phyloP scores from a whole-genome alignment of 2,888 invertebrate genomes.

The Apotomis capreana region DNA sequence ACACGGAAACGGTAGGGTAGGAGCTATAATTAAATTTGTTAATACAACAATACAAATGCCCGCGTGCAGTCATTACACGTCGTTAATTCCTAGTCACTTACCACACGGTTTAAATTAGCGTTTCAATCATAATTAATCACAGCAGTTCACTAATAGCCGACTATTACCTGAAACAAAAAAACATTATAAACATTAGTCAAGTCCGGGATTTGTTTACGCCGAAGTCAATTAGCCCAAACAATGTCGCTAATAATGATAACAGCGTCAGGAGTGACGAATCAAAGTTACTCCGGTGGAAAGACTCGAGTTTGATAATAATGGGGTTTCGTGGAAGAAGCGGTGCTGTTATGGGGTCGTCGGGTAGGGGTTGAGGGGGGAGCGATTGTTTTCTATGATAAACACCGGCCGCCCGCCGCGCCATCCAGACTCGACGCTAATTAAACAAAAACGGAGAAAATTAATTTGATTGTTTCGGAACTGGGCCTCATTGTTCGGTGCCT shows the following conservation, averaged over 20 bases:
- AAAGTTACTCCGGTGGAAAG: conserved; percentile 77
- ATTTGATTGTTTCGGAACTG: conserved; percentile 81
- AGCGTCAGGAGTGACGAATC: conserved; percentile 78
- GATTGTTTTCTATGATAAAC: conserved; percentile 83
- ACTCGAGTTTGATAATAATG: conserved; percentile 81
- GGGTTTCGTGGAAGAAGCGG: conserved; percentile 68
- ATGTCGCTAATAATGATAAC: conserved; percentile 78
- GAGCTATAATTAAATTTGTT: conserved; percentile 4
- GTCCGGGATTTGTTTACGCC: conserved; percentile 71
- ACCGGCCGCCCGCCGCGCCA: conserved; percentile 78
- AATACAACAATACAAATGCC: conserved; percentile 6
- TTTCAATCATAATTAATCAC: conserved; percentile 37
- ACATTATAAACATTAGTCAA: conserved; percentile 69
- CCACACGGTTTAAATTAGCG: conserved; percentile 22
- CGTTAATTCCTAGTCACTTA: conserved; percentile 22
- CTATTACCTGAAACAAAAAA: conserved; percentile 78
- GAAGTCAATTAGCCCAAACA: conserved; percentile 73
- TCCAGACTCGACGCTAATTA: conserved; percentile 81
- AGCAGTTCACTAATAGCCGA: conserved; percentile 21
- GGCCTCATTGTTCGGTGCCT: conserved; percentile 74
- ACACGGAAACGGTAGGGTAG: conserved; percentile 1
- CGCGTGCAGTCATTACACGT: not conserved
- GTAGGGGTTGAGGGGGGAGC: conserved; percentile 55
- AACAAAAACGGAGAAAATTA: conserved; percentile 83
- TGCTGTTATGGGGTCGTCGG: conserved; percentile 44